Evolutionary conservation across 1,140 invertebrate genomes (phyloP), one percentile per base, ranked within the genome.

Genomic region (Pseudachorutes palmiensis): DNA sequence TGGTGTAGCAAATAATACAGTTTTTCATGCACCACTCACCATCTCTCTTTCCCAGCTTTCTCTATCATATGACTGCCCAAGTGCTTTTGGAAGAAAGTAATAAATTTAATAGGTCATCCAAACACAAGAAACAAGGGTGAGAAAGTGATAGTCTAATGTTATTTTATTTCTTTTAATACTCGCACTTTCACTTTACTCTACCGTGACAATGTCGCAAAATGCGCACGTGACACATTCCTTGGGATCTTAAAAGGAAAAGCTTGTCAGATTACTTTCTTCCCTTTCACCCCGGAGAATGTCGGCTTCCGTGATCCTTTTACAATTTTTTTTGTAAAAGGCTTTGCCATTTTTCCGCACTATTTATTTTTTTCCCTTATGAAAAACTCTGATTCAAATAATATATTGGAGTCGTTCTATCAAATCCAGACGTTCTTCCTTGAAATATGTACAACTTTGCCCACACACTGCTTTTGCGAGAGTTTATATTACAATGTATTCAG

Each of bases 111-210:
- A 26, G 51, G 51, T 55, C 51, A 55, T 5, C 24, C 14, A 55
- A 55, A 19, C 24, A 55, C 51, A 55, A 19, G 51, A 55, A 55
- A 12, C 9, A 45, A 45, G 36, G 36, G 24, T 12, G 51, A 26
- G 51, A 55, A 55, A 55, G 51, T 55, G 51, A 41, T 41, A 14
- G 51, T 55, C 51, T 16, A 55, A 41, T 41, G 36, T 24, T 55
- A 55, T 55, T 55, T 16, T 55, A 55, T 55, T 55, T 55, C 51
- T 26, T 16, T 24, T 5, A 16, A 5, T 41, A 5, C 36, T 19
- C 36, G 5, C 36, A 41, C 36, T 41, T 19, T 19, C 36, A 9
- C 5, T 41, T 41, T 41, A 41, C 19, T 41, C 36, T 9, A 19
- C 36, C 36, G 19, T 41, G 36, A 9, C 36, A 41, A 19, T 41